Conservation (phyloP, 2,113 vertebrate genomes). For the Glaucomys volans region DNA sequence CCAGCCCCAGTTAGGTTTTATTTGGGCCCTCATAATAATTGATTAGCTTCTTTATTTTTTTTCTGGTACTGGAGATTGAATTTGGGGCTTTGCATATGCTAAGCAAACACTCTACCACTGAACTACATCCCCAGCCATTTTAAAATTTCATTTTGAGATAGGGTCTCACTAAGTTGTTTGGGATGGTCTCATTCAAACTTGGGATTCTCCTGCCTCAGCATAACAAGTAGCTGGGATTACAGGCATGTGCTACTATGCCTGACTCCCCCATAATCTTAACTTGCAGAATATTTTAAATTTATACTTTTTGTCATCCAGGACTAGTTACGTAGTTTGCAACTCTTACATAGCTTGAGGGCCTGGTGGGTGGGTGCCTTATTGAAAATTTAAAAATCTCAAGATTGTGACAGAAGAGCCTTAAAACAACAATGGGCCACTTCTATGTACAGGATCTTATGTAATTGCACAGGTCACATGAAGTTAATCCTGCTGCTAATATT, state of each 20-base stretch:
- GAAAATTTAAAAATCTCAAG: not conserved
- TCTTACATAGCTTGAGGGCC: not conserved
- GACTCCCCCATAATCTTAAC: not conserved
- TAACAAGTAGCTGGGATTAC: not conserved
- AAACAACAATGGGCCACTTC: not conserved
- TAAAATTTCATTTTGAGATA: not conserved
- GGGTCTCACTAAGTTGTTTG: not conserved
- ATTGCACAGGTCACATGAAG: not conserved
- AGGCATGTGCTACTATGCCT: not conserved
- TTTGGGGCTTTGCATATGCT: not conserved
- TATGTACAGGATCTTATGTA: not conserved
- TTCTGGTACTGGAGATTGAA: not conserved
- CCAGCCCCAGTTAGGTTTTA: not conserved
- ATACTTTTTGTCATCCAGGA: not conserved
- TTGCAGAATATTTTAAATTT: not conserved
- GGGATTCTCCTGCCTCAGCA: not conserved
- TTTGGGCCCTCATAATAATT: not conserved
- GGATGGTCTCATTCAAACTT: not conserved
- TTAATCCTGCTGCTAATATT: not conserved
- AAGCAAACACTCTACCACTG: not conserved
- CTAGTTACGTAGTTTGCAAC: not conserved
- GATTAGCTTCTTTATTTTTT: not conserved
- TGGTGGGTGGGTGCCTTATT: not conserved
- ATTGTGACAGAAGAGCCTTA: not conserved
- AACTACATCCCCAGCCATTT: not conserved